Percentiles rank a stretch among this genome's conserved stretches.
Conservation (phyloP, 2,797 vertebrate species). For the Falco naumanni region DNA sequence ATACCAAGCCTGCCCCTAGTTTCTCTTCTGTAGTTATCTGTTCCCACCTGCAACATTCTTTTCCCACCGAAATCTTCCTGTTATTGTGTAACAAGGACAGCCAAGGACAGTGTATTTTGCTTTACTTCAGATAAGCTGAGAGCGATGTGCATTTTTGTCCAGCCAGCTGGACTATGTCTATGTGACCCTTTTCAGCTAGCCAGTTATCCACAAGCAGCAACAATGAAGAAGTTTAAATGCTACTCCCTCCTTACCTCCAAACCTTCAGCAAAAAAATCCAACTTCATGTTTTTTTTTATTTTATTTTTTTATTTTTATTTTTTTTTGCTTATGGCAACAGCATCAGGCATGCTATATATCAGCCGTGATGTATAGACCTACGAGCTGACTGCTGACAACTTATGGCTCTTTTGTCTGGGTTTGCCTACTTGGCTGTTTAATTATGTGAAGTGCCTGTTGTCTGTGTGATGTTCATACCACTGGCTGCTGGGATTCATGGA, state of each 20-base stretch:
- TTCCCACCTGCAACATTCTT: no score
- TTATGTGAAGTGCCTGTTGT: slow-evolving; percentile 34
- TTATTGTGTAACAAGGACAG: no score
- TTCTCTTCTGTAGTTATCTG: no score
- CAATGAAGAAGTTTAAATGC: background rate
- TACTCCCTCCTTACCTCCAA: background rate
- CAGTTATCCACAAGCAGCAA: background rate
- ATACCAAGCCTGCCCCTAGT: no score
- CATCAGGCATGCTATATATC: background rate
- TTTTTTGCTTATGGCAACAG: background rate
- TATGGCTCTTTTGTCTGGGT: slow-evolving; percentile 32
- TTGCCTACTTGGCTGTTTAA: slow-evolving; percentile 66
- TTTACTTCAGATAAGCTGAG: no score
- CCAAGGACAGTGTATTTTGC: no score
- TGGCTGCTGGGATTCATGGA: background rate
- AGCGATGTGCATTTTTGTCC: no score
- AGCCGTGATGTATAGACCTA: background rate
- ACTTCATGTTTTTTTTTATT: background rate
- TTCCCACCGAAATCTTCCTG: no score
- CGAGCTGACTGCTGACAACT: slow-evolving; percentile 2
- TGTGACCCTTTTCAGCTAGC: no score
- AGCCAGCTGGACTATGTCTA: no score
- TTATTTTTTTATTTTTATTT: no score
- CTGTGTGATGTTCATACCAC: accelerated
- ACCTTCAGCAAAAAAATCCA: background rate